Conservation (phyloP, 2,113 vertebrate species). For the Callionymus lyra region DNA sequence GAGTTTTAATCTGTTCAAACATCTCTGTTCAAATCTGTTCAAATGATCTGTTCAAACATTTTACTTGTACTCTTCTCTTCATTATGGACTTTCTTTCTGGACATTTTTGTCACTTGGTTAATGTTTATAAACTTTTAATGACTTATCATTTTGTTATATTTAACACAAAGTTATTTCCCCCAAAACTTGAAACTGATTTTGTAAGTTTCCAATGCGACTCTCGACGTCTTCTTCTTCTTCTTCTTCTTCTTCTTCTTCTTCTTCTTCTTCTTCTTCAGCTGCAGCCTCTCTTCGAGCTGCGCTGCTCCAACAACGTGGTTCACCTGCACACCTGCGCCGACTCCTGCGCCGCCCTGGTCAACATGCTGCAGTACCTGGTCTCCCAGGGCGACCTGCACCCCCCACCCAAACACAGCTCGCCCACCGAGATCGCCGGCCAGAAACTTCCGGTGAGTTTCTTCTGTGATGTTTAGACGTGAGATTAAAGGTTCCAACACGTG, state of each 20-base stretch:
- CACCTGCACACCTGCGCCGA: constrained; percentile 85
- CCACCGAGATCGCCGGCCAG: constrained; percentile 85
- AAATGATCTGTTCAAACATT: too few relatives aligned
- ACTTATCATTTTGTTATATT: too few relatives aligned
- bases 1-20: too few relatives aligned
- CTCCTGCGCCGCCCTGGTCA: constrained; percentile 79
- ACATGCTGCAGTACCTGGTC: constrained; percentile 80
- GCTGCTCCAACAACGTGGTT: constrained; percentile 86
- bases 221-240: too few relatives aligned
- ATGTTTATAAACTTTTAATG: too few relatives aligned
- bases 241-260: not conserved
- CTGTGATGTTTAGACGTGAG: not conserved
- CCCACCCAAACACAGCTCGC: constrained; percentile 72
- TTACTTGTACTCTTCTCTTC: too few relatives aligned
- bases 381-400: constrained; percentile 80
- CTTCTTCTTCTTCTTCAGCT: constrained; percentile 49
- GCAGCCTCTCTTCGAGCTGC: constrained; percentile 84
- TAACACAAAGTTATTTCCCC: too few relatives aligned
- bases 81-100: not conserved
- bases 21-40: too few relatives aligned
- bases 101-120: too few relatives aligned
- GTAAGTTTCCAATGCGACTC: too few relatives aligned
- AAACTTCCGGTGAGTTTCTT: constrained; percentile 71
- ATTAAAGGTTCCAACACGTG: not conserved
- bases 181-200: too few relatives aligned